Conservation (phyloP, 2,113 vertebrate genomes). For the Microtus pennsylvanicus region DNA sequence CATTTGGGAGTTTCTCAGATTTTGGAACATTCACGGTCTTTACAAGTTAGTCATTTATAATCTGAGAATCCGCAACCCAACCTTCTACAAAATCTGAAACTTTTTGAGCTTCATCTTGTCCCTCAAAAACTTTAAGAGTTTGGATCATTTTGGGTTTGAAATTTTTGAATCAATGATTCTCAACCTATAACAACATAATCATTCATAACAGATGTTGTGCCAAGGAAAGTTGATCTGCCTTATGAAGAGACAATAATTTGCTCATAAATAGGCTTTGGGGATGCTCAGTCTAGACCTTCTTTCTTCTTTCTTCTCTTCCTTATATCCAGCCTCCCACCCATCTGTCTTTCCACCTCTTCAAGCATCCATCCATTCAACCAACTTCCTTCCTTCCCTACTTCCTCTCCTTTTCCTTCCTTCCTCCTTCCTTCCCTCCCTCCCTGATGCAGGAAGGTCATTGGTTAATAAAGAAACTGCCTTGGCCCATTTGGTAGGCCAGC, state of each 20-base stretch:
- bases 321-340: background rate
- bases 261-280: background rate
- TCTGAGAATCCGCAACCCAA: background rate
- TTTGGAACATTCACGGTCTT: background rate
- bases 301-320: background rate
- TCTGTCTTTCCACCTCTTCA: background rate
- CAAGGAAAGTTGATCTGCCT: background rate
- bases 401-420: fast-evolving
- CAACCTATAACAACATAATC: background rate
- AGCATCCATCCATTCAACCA: background rate
- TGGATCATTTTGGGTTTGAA: background rate
- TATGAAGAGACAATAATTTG: background rate
- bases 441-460: no score
- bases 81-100: background rate
- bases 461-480: no score
- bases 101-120: background rate
- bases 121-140: background rate
- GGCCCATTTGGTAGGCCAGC: no score
- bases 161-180: background rate
- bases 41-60: background rate
- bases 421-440: no score
- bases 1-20: background rate
- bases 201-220: background rate
- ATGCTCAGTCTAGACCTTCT: background rate
- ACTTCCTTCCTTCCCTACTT: background rate